phyloP scores from a whole-genome alignment of 2,888 invertebrate genomes.

The Fragum fragum region DNA sequence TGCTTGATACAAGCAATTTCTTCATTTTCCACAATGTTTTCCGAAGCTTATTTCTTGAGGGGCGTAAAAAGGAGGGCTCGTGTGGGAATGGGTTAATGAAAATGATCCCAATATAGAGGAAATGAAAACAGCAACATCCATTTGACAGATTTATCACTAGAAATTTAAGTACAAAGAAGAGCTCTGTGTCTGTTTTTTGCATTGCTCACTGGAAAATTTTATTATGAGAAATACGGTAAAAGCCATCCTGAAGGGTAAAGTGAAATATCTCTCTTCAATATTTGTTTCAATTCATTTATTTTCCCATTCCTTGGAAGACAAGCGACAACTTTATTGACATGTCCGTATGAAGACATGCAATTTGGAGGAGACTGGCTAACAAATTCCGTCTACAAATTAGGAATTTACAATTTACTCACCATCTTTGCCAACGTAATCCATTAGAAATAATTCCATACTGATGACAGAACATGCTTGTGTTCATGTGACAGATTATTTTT shows the following conservation, averaged over 20 bases:
- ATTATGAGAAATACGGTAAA: too few relatives aligned
- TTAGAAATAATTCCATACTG: slow-evolving; percentile 11
- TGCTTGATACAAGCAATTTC: too few relatives aligned
- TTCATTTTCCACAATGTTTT: too few relatives aligned
- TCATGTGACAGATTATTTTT: slow-evolving; percentile 15
- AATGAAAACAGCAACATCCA: too few relatives aligned
- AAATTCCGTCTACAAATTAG: slow-evolving; percentile 26
- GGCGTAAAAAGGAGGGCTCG: too few relatives aligned
- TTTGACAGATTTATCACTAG: too few relatives aligned
- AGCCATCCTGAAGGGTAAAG: not conserved
- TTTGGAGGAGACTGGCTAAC: slow-evolving; percentile 12
- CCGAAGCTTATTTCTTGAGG: too few relatives aligned
- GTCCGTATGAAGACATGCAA: slow-evolving; percentile 28
- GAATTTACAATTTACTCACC: slow-evolving; percentile 26
- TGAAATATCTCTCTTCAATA: not conserved
- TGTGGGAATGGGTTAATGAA: too few relatives aligned
- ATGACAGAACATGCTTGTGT: slow-evolving; percentile 11
- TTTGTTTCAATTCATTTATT: slow-evolving; percentile 32
- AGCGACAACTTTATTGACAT: slow-evolving; percentile 28
- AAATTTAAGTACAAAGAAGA: too few relatives aligned
- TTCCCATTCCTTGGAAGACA: slow-evolving; percentile 3
- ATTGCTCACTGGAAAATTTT: too few relatives aligned
- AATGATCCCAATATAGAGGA: too few relatives aligned
- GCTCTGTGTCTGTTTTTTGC: too few relatives aligned
- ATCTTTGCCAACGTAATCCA: slow-evolving; percentile 13